phyloP scores from a whole-genome alignment of 2,888 invertebrate species.

The Glaucopsyche alexis region DNA sequence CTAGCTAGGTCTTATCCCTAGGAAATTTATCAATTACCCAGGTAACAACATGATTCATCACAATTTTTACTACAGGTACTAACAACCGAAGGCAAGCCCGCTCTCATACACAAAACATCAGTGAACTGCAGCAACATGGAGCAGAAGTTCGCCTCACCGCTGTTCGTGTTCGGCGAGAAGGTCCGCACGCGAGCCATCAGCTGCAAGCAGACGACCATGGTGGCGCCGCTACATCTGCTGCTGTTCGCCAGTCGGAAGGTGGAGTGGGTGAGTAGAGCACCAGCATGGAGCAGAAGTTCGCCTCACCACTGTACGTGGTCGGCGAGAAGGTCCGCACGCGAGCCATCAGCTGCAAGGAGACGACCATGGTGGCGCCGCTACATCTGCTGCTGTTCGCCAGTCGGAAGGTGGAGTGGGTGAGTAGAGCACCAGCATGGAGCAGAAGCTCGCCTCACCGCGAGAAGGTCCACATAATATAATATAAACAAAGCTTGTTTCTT shows the following conservation, averaged over 20 bases:
- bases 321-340: slow-evolving; percentile 98
- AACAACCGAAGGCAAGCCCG: slow-evolving; percentile 96
- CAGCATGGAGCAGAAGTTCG: slow-evolving; percentile 89
- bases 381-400: slow-evolving; percentile 95
- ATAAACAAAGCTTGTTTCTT: too few relatives aligned
- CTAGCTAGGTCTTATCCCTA: too few relatives aligned
- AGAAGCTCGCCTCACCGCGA: too few relatives aligned
- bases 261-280: slow-evolving; percentile 81
- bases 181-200: slow-evolving; percentile 96
- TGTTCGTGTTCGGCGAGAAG: slow-evolving; percentile 99
- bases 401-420: slow-evolving; percentile 86
- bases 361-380: slow-evolving; percentile 94
- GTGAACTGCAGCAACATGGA: slow-evolving; percentile 94
- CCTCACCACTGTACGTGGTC: slow-evolving; percentile 97
- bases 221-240: slow-evolving; percentile 94
- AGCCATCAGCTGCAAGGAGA: slow-evolving; percentile 97
- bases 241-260: slow-evolving; percentile 95
- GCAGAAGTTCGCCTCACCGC: slow-evolving; percentile 93
- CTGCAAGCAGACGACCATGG: slow-evolving; percentile 97
- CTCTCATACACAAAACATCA: slow-evolving; percentile 97
- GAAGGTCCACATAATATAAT: too few relatives aligned
- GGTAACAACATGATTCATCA: not conserved
- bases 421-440: too few relatives aligned
- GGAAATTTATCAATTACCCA: too few relatives aligned
- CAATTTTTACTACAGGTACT: slow-evolving; percentile 80